Conservation (phyloP, 1,140 invertebrate genomes). For the Penaeus japonicus region DNA sequence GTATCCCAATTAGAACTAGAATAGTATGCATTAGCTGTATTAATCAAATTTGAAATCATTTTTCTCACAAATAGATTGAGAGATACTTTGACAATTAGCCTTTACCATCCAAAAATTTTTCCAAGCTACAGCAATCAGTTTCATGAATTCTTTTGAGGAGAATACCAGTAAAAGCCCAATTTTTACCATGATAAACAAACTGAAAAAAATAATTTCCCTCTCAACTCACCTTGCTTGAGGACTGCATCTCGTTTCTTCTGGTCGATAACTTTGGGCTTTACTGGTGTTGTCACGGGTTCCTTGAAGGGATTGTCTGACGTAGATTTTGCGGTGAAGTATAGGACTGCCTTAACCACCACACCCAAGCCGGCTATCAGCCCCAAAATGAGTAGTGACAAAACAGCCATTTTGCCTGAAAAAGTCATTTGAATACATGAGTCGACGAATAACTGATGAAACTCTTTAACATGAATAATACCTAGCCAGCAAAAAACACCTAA, state of each 20-base stretch:
- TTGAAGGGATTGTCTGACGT: background rate
- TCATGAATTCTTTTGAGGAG: background rate
- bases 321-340: background rate
- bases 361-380: no score
- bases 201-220: background rate
- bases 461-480: no score
- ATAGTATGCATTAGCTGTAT: no score
- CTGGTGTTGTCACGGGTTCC: background rate
- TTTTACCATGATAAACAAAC: background rate
- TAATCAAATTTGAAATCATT: no score
- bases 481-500: no score
- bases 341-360: no score
- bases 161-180: background rate
- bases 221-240: constrained; percentile 33
- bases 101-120: background rate
- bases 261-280: background rate
- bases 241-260: constrained; percentile 46
- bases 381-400: no score
- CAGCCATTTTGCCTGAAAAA: no score
- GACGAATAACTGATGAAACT: no score
- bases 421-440: no score
- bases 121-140: background rate
- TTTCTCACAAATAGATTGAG: background rate
- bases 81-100: background rate
- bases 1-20: no score